Conservation (phyloP, 1,140 invertebrate species). For the Drosophila lini region DNA sequence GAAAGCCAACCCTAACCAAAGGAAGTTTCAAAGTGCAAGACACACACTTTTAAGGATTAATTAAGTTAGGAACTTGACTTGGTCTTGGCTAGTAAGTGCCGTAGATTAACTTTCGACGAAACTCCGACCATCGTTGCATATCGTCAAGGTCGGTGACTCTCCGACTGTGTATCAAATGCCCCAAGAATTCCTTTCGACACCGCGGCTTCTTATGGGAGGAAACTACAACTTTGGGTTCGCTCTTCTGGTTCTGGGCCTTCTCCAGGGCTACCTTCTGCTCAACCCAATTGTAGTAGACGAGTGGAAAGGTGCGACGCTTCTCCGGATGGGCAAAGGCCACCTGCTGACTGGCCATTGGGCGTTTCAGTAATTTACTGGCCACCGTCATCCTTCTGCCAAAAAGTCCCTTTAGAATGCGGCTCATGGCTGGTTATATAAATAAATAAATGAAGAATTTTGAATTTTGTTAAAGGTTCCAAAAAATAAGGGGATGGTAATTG, state of each 20-base stretch:
- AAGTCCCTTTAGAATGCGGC: neutral
- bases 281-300: neutral
- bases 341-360: too few relatives aligned
- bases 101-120: conserved; percentile 37
- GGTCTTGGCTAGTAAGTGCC: conserved; percentile 13
- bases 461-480: neutral
- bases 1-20: neutral
- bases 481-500: neutral
- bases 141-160: neutral
- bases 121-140: conserved; percentile 32
- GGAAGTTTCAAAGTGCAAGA: neutral
- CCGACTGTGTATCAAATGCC: neutral
- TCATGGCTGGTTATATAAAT: neutral
- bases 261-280: neutral
- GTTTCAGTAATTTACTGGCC: neutral
- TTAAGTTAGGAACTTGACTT: neutral
- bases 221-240: neutral
- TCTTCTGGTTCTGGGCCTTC: neutral
- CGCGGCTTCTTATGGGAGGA: neutral
- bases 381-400: neutral
- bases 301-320: conserved; percentile 25
- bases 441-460: neutral
- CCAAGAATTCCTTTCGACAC: neutral
- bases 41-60: neutral
- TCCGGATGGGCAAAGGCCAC: conserved; percentile 21